These are phyloP conservation scores for Campoletis raptor DNA, from an alignment of 2,888 invertebrate species.

Conservation along the genomic window DNA sequence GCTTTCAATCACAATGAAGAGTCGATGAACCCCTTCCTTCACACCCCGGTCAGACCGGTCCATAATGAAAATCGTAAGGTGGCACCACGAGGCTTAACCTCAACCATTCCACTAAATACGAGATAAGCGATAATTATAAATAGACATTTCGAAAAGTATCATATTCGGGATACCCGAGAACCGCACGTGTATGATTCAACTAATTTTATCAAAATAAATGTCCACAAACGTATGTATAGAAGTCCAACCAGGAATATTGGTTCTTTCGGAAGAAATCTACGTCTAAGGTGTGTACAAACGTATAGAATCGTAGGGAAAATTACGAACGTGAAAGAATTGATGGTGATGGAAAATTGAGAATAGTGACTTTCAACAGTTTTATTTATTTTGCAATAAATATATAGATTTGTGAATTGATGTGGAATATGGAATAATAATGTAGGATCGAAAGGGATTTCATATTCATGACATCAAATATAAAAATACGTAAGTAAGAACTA, in stretches of 20 bases:
- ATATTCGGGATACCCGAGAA: not conserved
- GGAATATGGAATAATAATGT: not conserved
- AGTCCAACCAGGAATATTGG: not conserved
- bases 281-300: not conserved
- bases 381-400: not conserved
- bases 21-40: slow-evolving; percentile 71
- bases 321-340: not conserved
- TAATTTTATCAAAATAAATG: slow-evolving; percentile 29
- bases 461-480: not conserved
- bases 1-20: slow-evolving; percentile 61
- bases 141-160: slow-evolving; percentile 3
- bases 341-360: not conserved
- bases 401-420: not conserved
- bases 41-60: slow-evolving; percentile 74
- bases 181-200: not conserved
- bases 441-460: not conserved
- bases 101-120: slow-evolving; percentile 19
- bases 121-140: slow-evolving; percentile 52
- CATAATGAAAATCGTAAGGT: slow-evolving; percentile 66
- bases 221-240: not conserved
- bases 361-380: no score
- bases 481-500: not conserved
- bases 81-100: slow-evolving; percentile 57
- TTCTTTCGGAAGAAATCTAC: not conserved
- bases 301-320: not conserved